Base-by-base conservation (phyloP, 2,888 invertebrate genomes). In the Nezara viridula region DNA sequence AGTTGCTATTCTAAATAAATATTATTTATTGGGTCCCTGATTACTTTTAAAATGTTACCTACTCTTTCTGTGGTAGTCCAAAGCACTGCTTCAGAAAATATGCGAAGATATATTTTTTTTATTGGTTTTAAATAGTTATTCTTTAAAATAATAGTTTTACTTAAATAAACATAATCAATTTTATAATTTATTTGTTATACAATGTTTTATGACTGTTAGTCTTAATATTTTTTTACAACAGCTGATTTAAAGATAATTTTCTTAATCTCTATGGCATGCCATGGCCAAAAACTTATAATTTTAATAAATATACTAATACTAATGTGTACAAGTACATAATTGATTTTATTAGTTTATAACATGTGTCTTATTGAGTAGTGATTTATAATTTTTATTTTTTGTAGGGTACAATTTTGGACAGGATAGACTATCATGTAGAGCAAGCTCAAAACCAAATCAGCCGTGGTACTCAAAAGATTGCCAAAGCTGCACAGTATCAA, bases 361-460 rank as follows among this genome's bases (percentile, higher is more conserved):
- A 81, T 3, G 1, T 44, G 21, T n/a, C 66, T 50, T 24, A 2
- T 27, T 66, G 24, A 81, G n/a, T 27, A 10, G 81, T 73, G 27
- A 49, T 44, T 89, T 49, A 49, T 77, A 87, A 85, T 86, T 19
- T 24, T n/a, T 89, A 60, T 90, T 89, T 89, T 77, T 89, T 90
- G 89, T 89, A 98, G 94, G 99, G 99, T 4, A 98, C 98, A 0
- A 95, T 99, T 19, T 94, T 99, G 91, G 99, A 99, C 93, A 94
- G 99, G 91, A 99, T 99, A 92, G 99, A 99, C 93, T 99, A 98
- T 93, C 99, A 99, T 92, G 96, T 99, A 44, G 99, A 99, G 92
- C 96, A 97, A 92, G 97, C 98, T 0, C 96, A 98, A 91, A 95
- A 96, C 0, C 96, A 97, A 91, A 98, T 99, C 0, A 96, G 96